Evolutionary conservation across 2,888 invertebrate species (phyloP).

Genomic region (Cheilosia grossa): DNA sequence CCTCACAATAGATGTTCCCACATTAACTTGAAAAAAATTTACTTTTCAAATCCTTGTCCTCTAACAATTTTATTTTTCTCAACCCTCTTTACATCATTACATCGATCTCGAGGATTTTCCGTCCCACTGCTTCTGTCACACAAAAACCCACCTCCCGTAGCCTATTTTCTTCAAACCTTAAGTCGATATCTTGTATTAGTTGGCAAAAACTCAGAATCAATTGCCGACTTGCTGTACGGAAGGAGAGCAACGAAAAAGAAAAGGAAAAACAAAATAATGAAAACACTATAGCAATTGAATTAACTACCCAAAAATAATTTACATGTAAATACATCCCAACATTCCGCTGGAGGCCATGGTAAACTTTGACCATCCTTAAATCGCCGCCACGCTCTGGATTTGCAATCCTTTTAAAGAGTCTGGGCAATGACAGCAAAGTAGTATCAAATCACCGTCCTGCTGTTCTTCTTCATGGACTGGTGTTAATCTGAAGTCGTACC

Average conservation of each 20-base stretch:
- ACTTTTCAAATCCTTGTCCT: background rate
- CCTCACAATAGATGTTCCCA: no score
- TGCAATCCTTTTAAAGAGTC: conserved; percentile 26
- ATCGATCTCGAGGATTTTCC: conserved; percentile 56
- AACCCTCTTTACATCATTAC: conserved; percentile 1
- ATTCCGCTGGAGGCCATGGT: conserved; percentile 44
- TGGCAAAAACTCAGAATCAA: conserved; percentile 46
- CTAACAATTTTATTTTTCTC: background rate
- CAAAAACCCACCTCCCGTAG: conserved; percentile 31
- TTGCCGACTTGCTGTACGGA: conserved; percentile 43
- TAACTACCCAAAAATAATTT: conserved; percentile 71
- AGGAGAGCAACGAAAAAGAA: conserved; percentile 11
- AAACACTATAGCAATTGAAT: conserved; percentile 67
- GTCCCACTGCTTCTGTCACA: conserved; percentile 29
- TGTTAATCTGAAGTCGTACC: conserved; percentile 14
- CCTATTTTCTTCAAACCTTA: conserved; percentile 41
- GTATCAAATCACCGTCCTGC: conserved; percentile 45
- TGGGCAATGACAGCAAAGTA: conserved; percentile 12
- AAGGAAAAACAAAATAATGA: conserved; percentile 10
- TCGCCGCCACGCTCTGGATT: conserved; percentile 31
- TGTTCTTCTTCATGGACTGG: conserved; percentile 48
- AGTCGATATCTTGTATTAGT: conserved; percentile 46
- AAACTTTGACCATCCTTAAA: conserved; percentile 58
- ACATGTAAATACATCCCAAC: conserved; percentile 64
- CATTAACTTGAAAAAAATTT: no score